Base-by-base conservation (phyloP, 2,888 invertebrate genomes). In the Zaprionus lineosus region DNA sequence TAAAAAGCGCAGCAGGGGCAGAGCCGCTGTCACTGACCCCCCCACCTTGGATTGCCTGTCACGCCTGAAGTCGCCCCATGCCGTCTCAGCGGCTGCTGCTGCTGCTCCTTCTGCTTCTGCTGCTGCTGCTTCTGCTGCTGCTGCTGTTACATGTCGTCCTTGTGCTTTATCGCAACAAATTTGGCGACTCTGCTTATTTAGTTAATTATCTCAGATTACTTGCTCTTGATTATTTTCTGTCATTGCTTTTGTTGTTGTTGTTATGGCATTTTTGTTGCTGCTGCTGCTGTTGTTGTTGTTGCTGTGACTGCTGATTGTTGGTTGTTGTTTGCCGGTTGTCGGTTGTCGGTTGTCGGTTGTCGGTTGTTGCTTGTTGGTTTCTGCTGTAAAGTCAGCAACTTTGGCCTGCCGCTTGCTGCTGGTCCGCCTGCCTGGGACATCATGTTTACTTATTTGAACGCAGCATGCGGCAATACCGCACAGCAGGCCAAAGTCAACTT, bases 121-220 rank as follows among this genome's bases (percentile, higher is more conserved):
- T 28, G 24, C 2, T 24, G 24, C 8, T 5, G 24, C 24, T 21
- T 40, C 31, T 36, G 33, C 50, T 29, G n/a, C n/a, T 34, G 24
- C 44, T 43, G 69, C 60, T 41, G 60, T 48, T 57, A 50, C 51
- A 59, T 64, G 60, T 52, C 50, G 60, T 37, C 61, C 61, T 75
- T 53, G 57, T 59, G 55, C 29, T 44, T 56, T 71, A 61, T 68
- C 66, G 74, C 65, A 62, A 67, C 78, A 76, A 82, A 78, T 83
- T 78, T 67, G 78, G 70, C 75, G 73, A 63, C 78, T 72, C 71
- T 63, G 83, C 76, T 79, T 76, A 79, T 79, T 79, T 65, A 74
- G 83, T 79, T 79, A 79, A 79, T 79, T 79, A 83, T 83, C 76
- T 76, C 62, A 66, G 83, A 83, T 79, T 79, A 83, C 83, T 83